Evolutionary conservation across 2,888 invertebrate genomes (phyloP).

Genomic region (Coenonympha glycerion): DNA sequence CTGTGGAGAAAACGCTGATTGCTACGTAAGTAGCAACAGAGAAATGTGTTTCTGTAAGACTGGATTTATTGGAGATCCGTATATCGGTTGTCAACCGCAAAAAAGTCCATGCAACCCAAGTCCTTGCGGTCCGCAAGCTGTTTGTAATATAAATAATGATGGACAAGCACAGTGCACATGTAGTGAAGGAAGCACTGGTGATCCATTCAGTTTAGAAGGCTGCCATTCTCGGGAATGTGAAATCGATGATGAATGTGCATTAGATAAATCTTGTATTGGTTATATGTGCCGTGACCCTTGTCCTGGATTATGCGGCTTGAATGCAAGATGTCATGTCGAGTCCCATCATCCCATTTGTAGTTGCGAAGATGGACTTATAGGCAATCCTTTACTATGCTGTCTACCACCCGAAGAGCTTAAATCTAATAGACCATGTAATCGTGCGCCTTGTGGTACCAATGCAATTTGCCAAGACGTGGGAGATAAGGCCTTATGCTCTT

Average conservation of each 20-base stretch:
- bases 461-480: slow-evolving; percentile 84
- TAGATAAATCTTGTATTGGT: slow-evolving; percentile 84
- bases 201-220: slow-evolving; percentile 82
- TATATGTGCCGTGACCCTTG: slow-evolving; percentile 88
- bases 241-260: slow-evolving; percentile 85
- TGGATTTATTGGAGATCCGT: slow-evolving; percentile 87
- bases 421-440: slow-evolving; percentile 80
- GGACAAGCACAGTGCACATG: slow-evolving; percentile 84
- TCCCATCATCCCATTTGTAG: slow-evolving; percentile 87
- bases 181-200: slow-evolving; percentile 83
- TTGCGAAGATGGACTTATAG: slow-evolving; percentile 82
- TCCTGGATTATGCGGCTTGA: slow-evolving; percentile 85
- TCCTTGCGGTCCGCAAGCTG: slow-evolving; percentile 87
- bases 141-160: slow-evolving; percentile 80
- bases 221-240: slow-evolving; percentile 88
- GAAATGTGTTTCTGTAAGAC: slow-evolving; percentile 89
- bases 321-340: slow-evolving; percentile 83
- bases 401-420: slow-evolving; percentile 75
- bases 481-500: slow-evolving; percentile 84
- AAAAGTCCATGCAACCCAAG: slow-evolving; percentile 85
- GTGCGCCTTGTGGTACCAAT: slow-evolving; percentile 85
- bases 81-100: slow-evolving; percentile 82
- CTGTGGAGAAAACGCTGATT: slow-evolving; percentile 88
- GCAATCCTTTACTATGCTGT: slow-evolving; percentile 86
- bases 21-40: slow-evolving; percentile 86